phyloP scores from a whole-genome alignment of 2,888 invertebrate genomes.

The Pristionchus maxplancki region DNA sequence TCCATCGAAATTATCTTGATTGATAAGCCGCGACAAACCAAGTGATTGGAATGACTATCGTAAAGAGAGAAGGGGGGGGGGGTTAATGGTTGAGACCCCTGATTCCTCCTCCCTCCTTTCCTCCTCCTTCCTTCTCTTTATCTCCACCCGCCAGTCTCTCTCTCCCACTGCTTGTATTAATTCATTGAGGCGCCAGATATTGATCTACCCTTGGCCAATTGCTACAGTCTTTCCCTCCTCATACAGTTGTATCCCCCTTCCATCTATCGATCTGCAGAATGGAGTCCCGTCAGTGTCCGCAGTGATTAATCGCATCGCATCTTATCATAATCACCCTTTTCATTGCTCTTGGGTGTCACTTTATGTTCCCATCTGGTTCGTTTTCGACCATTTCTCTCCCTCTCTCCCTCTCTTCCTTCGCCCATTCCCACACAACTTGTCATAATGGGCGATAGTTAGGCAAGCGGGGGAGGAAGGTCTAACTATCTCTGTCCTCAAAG shows the following conservation, averaged over 20 bases:
- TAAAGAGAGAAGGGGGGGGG: not conserved
- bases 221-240: not conserved
- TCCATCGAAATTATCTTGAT: not conserved
- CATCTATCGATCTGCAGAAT: not conserved
- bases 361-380: not conserved
- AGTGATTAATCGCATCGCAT: not conserved
- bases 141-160: constrained; percentile 23
- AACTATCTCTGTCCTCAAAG: constrained; percentile 6
- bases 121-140: not conserved
- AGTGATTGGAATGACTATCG: not conserved
- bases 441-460: constrained; percentile 31
- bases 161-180: constrained; percentile 3
- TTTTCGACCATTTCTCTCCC: not conserved
- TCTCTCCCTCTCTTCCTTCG: not conserved
- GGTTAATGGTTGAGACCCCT: constrained; percentile 1
- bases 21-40: not conserved
- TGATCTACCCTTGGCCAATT: constrained; percentile 1
- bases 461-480: not conserved
- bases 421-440: constrained; percentile 20
- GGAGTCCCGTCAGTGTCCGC: not conserved
- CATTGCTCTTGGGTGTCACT: not conserved
- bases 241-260: not conserved
- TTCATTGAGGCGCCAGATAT: not conserved
- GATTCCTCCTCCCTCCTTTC: constrained; percentile 30
- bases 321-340: not conserved